Conservation (phyloP, 2,113 vertebrate species). For the Microtus ochrogaster region DNA sequence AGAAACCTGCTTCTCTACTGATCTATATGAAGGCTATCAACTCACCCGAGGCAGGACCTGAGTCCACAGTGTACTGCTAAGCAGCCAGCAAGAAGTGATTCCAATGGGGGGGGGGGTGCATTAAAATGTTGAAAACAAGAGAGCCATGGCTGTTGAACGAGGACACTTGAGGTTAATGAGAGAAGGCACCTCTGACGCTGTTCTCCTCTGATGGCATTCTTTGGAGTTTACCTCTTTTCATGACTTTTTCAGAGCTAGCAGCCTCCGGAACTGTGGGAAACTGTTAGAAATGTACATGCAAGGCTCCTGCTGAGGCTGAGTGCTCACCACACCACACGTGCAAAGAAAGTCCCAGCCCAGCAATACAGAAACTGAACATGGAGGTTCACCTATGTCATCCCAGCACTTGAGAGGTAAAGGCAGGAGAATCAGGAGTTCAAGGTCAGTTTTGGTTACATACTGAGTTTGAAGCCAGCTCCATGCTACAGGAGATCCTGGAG, state of each 20-base stretch:
- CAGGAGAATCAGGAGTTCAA: neutral
- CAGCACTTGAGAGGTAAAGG: neutral
- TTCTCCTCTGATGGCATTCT: neutral
- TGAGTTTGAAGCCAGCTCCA: neutral
- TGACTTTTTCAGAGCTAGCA: neutral
- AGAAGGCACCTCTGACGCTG: neutral
- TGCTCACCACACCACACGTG: neutral
- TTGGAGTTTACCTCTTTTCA: neutral
- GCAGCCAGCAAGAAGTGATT: neutral
- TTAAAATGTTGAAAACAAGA: neutral
- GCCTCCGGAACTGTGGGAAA: neutral
- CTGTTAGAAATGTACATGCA: neutral
- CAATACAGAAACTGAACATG: neutral
- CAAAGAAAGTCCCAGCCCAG: neutral
- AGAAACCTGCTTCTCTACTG: neutral
- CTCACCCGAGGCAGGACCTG: neutral
- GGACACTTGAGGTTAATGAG: neutral
- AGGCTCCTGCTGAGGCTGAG: neutral
- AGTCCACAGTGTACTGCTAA: neutral
- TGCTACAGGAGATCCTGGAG: neutral
- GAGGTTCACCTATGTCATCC: neutral
- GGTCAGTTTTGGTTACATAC: neutral
- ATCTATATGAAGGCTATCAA: accelerated
- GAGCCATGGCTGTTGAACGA: neutral
- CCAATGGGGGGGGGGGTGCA: neutral